Evolutionary conservation across 2,888 invertebrate species (phyloP), one percentile per base, ranked within the genome.

Genomic region (Ceraclea dissimilis): DNA sequence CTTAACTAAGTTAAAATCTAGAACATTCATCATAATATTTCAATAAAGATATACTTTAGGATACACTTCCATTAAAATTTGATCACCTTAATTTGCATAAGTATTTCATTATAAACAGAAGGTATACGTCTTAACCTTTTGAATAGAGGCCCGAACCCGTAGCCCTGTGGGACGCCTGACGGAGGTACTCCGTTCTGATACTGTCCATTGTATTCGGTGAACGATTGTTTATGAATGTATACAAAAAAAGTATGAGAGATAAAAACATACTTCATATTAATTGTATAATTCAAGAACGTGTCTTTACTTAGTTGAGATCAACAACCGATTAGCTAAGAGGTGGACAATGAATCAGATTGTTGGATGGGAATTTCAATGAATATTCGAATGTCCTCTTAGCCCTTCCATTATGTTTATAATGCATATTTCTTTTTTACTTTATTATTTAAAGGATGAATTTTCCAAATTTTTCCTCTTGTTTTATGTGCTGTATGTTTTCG

Each of bases 51-150:
- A 26, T 26, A 6, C 26, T 26, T 26, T 26, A 10, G 4, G 26
- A 26, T 26, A 26, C 26, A 26, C 26, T 26, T 26, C 39, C 39
- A 39, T n/a, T 16, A 13, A 39, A 31, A 39, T 39, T 16, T 39
- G 39, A 39, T 39, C n/a, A 16, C 13, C n/a, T 39, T 16, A 16
- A 39, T 39, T 39, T 39, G 39, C 39, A 39, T 39, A 39, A 39
- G 39, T 39, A 39, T 39, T 39, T 39, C 39, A 39, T 39, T 39
- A 39, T n/a, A 39, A n/a, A 39, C 39, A 13, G 39, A 39, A 39
- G 39, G 39, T 39, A 39, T 39, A 13, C 39, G 39, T 39, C 26
- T 26, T 26, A 26, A 26, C 26, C 26, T 26, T 26, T 26, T 39
- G 8, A 39, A 39, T 39, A 39, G 39, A 16, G 39, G 39, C 16